Percentiles rank a stretch among this genome's conserved stretches.
Conservation (phyloP, 2,797 vertebrate species). For the Luscinia luscinia region DNA sequence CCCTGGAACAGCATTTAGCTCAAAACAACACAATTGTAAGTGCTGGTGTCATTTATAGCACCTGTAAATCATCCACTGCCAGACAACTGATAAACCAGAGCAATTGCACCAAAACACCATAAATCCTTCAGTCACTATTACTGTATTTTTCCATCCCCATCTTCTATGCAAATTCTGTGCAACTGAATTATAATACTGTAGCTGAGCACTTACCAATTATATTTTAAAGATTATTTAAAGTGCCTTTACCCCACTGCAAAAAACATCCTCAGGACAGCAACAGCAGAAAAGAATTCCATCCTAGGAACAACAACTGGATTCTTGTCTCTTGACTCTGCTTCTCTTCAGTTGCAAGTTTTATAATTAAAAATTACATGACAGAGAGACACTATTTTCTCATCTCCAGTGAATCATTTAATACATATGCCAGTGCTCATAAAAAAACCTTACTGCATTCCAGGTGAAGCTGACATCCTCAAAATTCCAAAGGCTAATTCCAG, state of each 20-base stretch:
- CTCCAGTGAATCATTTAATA: not conserved
- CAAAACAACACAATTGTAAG: not conserved
- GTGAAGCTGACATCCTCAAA: not conserved
- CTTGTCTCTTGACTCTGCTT: not conserved
- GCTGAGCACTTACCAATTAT: not conserved
- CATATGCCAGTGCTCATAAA: not conserved
- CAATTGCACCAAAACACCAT: not conserved
- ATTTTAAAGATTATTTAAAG: constrained; percentile 34
- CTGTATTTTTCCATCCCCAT: constrained; percentile 11
- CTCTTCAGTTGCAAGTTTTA: not conserved
- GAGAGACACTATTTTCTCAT: not conserved
- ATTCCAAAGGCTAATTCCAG: not conserved
- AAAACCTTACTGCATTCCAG: not conserved
- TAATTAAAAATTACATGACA: not conserved
- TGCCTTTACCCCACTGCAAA: not conserved
- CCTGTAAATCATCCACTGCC: not conserved
- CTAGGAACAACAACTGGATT: not conserved
- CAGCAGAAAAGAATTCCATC: not conserved
- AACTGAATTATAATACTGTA: not conserved
- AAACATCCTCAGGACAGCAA: not conserved
- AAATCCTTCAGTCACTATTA: not conserved
- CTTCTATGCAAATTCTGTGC: not conserved
- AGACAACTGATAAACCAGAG: not conserved
- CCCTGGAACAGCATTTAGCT: not conserved
- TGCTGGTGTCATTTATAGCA: not conserved